Conservation (phyloP, 2,797 vertebrate species). For the Rhynchotus rufescens region DNA sequence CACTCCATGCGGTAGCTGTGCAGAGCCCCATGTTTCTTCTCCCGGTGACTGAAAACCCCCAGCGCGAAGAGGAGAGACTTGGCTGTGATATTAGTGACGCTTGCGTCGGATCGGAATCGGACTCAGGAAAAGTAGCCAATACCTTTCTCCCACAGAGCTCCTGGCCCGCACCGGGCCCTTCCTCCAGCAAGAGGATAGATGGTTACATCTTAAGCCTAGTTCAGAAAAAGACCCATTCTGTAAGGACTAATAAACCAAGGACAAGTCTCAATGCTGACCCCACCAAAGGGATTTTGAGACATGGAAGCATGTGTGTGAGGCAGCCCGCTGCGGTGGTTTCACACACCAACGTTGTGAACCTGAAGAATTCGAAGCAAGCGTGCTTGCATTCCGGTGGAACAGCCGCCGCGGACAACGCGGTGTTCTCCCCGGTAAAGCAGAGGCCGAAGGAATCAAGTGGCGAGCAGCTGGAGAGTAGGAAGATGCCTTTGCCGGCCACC, state of each 20-base stretch:
- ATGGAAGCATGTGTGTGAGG: constrained; percentile 86
- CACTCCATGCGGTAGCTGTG: constrained; percentile 89
- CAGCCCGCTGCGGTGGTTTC: constrained; percentile 65
- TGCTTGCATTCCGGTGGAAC: constrained; percentile 69
- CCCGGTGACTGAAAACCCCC: constrained; percentile 73
- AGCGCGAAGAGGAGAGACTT: constrained; percentile 79
- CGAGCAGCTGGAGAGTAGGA: constrained; percentile 79
- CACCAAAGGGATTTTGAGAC: constrained; percentile 88
- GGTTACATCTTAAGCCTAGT: constrained; percentile 91
- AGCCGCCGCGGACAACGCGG: constrained; percentile 54
- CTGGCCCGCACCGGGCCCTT: constrained; percentile 73
- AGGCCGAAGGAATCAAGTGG: constrained; percentile 75
- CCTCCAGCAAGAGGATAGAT: constrained; percentile 86
- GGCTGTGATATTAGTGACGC: constrained; percentile 63
- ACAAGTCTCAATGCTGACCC: constrained; percentile 91
- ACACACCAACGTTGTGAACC: constrained; percentile 71
- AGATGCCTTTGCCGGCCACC: constrained; percentile 20
- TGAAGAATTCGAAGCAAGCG: constrained; percentile 77
- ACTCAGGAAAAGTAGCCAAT: constrained; percentile 72
- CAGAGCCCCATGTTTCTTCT: constrained; percentile 90
- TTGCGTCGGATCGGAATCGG: constrained; percentile 63
- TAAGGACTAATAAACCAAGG: constrained; percentile 91
- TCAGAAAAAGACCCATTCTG: constrained; percentile 86
- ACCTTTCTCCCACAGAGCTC: constrained; percentile 74
- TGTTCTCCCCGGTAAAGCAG: constrained; percentile 80